A percentile compares a stretch with the other conserved stretches of the same genome.
Conservation (phyloP, 2,113 vertebrate species). For the Spermophilus dauricus region DNA sequence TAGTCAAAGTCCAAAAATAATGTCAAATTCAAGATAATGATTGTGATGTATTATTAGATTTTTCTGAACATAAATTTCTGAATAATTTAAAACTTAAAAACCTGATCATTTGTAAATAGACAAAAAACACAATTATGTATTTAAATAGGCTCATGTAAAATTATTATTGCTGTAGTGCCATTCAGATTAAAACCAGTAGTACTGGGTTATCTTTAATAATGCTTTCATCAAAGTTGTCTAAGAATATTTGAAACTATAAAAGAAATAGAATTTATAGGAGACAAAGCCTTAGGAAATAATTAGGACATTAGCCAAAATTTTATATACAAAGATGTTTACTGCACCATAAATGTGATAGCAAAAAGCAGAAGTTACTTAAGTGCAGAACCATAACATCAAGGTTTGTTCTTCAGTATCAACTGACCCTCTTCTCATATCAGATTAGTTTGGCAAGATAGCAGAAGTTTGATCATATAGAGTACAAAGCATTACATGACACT, state of each 20-base stretch:
- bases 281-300: background rate
- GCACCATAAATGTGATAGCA: background rate
- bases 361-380: background rate
- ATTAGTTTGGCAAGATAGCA: too few relatives aligned
- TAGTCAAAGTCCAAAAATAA: background rate
- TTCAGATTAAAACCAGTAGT: background rate
- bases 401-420: background rate
- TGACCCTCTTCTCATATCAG: background rate
- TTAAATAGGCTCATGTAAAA: background rate
- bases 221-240: background rate
- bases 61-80: background rate
- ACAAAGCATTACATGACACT: background rate
- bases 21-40: background rate
- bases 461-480: too few relatives aligned
- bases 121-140: background rate
- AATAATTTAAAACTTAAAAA: conserved; percentile 32
- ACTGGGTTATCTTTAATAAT: background rate
- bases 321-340: background rate
- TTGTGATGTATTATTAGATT: background rate
- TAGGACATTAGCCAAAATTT: background rate
- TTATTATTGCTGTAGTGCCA: background rate
- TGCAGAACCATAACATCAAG: background rate
- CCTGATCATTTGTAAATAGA: background rate
- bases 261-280: background rate
- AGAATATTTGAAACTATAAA: background rate